Base-by-base conservation (phyloP, 2,888 invertebrate genomes). In the Conchocele bisecta region DNA sequence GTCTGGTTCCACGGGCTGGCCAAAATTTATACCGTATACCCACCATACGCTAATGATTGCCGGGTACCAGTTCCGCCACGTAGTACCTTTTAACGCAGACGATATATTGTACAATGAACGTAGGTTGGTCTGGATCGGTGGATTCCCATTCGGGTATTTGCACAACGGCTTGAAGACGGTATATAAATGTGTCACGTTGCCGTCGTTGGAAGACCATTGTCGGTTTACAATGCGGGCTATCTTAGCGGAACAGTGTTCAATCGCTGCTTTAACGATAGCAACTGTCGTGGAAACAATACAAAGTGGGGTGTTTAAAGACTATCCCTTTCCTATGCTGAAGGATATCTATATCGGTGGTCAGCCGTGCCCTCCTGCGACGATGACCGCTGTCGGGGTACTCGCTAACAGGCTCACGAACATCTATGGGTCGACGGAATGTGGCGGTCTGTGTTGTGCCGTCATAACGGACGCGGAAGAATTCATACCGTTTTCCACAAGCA, bases 41-140 rank as follows among this genome's bases (percentile, higher is more conserved):
- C 66, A 67, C n/a, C 54, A 54, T 41, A 31, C 39, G 2, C 17
- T 41, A 4, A 53, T 70, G 56, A 48, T 61, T 17, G 26, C 31
- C 9, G 46, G 63, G 9, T 9, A 44, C 24, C 48, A 70, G 4
- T 15, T 67, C 11, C 15, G 53, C 1, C 54, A 65, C 17, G 31
- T 37, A 3, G 44, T 50, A 20, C 31, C 24, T 6, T 70, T 35
- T 20, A 51, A 53, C 15, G 1, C 50, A 3, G 41, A 33, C 24
- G 58, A 61, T 29, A 15, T 66, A 4, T 67, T 72, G 15, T 72
- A 67, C 31, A 53, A 15, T 17, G 72, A 72, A 24, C 41, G 72
- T 11, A 37, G 58, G 20, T 33, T 72, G n/a, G 51, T 67, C 4
- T 72, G 72, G 72, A 58, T 56, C n/a, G 72, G 67, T 11, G 72